Base-by-base conservation (phyloP, 2,888 invertebrate genomes). In the Eupeodes latifasciatus region DNA sequence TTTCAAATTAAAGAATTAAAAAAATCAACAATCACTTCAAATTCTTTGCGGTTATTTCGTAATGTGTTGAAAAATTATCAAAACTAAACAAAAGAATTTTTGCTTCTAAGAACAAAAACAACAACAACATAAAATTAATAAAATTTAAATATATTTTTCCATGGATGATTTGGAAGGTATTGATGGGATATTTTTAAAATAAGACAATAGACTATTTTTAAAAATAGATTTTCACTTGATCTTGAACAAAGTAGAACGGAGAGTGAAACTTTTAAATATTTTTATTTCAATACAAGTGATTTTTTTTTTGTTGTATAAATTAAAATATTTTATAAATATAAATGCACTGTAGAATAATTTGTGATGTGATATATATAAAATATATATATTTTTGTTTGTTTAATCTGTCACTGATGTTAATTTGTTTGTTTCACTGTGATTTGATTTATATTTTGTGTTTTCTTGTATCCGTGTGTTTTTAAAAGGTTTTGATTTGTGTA, bases 161-260 rank as follows among this genome's bases (percentile, higher is more conserved):
- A 88, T 67, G 34, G 53, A 19, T 69, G 53, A 34, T 14, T 40
- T 47, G 40, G 36, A 55, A 55, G 40, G 57, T 57, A 71, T 44
- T 27, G 27, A 27, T 27, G 19, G 11, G 66, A 55, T 84, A 62
- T 83, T 61, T 80, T 80, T 61, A 51, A 55, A 51, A 80, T 71
- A 81, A 81, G 84, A 85, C 85, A 88, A 85, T 85, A 81, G 80
- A 67, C 77, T 75, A 81, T 74, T 84, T 51, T 77, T 78, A 84
- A 75, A 85, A 88, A 88, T 88, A 88, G 85, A 84, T 81, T 81
- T 88, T 81, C 88, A 88, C 88, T 88, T 88, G 88, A 88, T 88
- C 88, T 88, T 88, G 88, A 88, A 88, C 81, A 71, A 55, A 83
- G 55, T 82, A 67, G 59, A 89, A 49, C 51, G 80, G 72, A 53